A percentile compares a stretch with the other conserved stretches of the same genome.
These are phyloP conservation scores for Heliconius nattereri DNA, from an alignment of 1,140 invertebrate genomes.

Conservation along the genomic window DNA sequence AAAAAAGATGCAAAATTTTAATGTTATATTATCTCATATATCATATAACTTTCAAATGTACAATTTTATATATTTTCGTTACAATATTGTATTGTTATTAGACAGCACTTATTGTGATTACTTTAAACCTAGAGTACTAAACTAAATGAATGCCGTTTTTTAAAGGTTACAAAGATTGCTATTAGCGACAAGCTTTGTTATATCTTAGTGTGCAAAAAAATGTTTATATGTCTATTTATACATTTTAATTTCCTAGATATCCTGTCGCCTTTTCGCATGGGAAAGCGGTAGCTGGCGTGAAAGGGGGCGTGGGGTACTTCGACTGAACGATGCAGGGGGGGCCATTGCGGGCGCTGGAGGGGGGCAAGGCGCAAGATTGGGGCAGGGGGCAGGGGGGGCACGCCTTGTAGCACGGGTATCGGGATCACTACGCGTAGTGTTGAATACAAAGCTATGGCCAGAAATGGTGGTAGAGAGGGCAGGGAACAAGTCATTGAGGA, in stretches of 20 bases:
- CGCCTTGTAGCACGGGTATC: constrained; percentile 92
- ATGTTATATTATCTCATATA: too few species aligned
- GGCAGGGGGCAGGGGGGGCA: constrained; percentile 92
- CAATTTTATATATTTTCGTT: too few species aligned
- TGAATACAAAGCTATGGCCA: constrained; percentile 97
- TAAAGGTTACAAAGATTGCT: too few species aligned
- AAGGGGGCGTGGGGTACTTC: constrained; percentile 91
- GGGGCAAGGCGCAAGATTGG: constrained; percentile 91
- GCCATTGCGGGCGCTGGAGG: constrained; percentile 90
- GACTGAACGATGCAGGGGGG: constrained; percentile 93
- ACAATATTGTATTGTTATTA: too few species aligned
- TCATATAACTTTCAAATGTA: too few species aligned
- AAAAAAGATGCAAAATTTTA: too few species aligned
- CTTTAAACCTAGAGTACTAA: too few species aligned
- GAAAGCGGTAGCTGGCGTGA: constrained; percentile 93
- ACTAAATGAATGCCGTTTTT: too few species aligned
- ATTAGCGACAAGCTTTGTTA: too few species aligned
- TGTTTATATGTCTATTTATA: too few species aligned
- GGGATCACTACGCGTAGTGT: constrained; percentile 92
- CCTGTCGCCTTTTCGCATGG: constrained; percentile 95
- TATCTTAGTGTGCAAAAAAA: too few species aligned
- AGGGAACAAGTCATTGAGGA: constrained; percentile 91
- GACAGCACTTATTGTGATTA: too few species aligned
- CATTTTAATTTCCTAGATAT: constrained; percentile 83
- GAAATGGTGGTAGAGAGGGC: constrained; percentile 95